Base-by-base conservation (phyloP, 2,113 vertebrate genomes). In the Heptranchias perlo region DNA sequence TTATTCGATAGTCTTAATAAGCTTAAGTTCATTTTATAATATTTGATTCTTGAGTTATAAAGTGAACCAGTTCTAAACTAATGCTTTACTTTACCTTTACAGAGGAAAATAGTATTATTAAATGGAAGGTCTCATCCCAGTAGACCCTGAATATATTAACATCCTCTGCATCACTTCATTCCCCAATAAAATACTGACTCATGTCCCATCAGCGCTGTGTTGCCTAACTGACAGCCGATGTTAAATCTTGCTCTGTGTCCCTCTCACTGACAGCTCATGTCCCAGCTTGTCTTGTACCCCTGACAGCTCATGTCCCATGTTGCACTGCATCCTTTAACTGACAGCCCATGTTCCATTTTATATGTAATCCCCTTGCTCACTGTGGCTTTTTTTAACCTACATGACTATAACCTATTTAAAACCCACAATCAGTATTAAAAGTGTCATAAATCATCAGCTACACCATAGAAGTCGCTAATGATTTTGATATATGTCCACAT, bases 331-430 rank as follows among this genome's bases (percentile, higher is more conserved):
- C 64, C 64, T 69, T 69, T 67, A 49, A 69, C 94, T 95, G 94
- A 95, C 64, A 95, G 64, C 94, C 14, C 44, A 73, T 44, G 28
- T 95, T 95, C 62, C 39, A 69, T 47, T 94, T 95, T 73, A 47
- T 73, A 14, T 28, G 31, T 69, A 73, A 95, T 95, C 69, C 93
- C 64, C 93, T 28, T 94, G 64, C 64, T 67, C 62, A 94, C 25
- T 49, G 8, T 65, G 61, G n/a, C 92, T 67, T 49, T 67, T 65
- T 87, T 39, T 47, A 65, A 91, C 87, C 52, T 58, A 14, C 87
- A 52, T 54, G 87, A 54, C 49, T 54, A 35, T 28, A 65, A 89
- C 1, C 44, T 95, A 95, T n/a, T 95, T 47, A 95, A 95, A 95
- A 25, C 44, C 65, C 73, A 49, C 39, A 95, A 95, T 95, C 94